Evolutionary conservation across 2,888 invertebrate species (phyloP).

Genomic region (Leptinotarsa juncta): DNA sequence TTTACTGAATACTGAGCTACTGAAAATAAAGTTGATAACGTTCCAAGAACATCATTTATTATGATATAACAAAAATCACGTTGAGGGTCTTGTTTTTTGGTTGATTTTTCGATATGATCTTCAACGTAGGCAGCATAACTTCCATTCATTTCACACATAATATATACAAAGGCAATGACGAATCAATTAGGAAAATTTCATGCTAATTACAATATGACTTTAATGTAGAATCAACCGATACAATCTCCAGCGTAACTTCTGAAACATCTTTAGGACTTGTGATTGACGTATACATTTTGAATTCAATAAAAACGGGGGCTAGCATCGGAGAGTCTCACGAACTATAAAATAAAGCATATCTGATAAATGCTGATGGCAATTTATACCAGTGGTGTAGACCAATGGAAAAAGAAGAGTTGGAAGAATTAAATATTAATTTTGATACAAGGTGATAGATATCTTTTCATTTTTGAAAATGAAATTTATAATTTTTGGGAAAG

Average conservation of each 20-base stretch:
- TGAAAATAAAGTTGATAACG: no score
- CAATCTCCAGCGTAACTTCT: slow-evolving; percentile 44
- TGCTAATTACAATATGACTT: slow-evolving; percentile 53
- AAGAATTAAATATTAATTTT: background rate
- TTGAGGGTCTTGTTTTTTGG: slow-evolving; percentile 4
- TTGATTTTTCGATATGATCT: slow-evolving; percentile 18
- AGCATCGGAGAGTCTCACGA: slow-evolving; percentile 46
- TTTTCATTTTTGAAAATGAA: no score
- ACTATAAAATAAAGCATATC: slow-evolving; percentile 45
- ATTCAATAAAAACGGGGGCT: slow-evolving; percentile 45
- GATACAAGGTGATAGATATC: background rate
- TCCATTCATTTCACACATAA: slow-evolving; percentile 16
- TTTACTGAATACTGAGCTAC: no score
- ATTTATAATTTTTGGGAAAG: no score
- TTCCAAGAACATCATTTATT: background rate
- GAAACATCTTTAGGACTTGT: slow-evolving; percentile 38
- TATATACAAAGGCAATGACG: slow-evolving; percentile 32
- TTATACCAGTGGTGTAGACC: slow-evolving; percentile 27
- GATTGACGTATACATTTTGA: slow-evolving; percentile 47
- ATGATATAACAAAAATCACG: background rate
- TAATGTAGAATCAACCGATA: slow-evolving; percentile 47
- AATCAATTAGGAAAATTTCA: slow-evolving; percentile 47
- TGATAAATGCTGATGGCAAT: slow-evolving; percentile 44
- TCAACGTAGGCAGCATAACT: slow-evolving; percentile 20
- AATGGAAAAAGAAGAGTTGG: no score